Conservation (phyloP, 2,888 invertebrate species). For the Protophormia terraenovae region DNA sequence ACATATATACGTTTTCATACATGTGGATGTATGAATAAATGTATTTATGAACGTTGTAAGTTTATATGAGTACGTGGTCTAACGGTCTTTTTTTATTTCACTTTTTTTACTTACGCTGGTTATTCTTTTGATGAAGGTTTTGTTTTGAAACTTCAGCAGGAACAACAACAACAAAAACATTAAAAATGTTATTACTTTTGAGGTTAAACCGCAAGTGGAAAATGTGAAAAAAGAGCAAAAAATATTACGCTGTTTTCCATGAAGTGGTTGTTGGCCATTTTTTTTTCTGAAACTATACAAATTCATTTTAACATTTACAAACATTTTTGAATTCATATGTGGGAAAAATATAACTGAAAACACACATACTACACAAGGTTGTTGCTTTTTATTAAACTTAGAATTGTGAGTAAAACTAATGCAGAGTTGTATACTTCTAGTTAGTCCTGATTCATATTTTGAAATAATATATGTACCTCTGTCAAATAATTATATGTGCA, state of each 20-base stretch:
- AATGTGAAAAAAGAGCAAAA: conserved; percentile 19
- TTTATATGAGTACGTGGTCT: conserved; percentile 30
- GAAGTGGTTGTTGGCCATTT: conserved; percentile 56
- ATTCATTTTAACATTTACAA: conserved; percentile 19
- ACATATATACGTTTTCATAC: conserved; percentile 7
- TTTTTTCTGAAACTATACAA: neutral
- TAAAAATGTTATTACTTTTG: conserved; percentile 60
- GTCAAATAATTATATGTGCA: no score
- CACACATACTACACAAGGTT: neutral
- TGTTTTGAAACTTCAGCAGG: neutral
- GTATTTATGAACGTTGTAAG: conserved; percentile 18
- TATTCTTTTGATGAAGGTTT: conserved; percentile 44
- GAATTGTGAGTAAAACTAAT: neutral
- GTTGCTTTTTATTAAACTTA: conserved; percentile 5
- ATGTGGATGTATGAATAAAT: neutral
- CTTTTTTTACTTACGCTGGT: neutral
- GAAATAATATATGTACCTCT: no score
- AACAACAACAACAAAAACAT: neutral
- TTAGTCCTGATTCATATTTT: no score
- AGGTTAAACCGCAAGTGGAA: conserved; percentile 58
- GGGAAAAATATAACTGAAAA: neutral
- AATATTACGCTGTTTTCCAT: conserved; percentile 18
- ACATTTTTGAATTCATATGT: conserved; percentile 2
- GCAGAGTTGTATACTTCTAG: neutral
- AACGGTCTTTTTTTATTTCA: conserved; percentile 43